Conservation (phyloP, 1,140 invertebrate genomes). For the Zophobas atratus region DNA sequence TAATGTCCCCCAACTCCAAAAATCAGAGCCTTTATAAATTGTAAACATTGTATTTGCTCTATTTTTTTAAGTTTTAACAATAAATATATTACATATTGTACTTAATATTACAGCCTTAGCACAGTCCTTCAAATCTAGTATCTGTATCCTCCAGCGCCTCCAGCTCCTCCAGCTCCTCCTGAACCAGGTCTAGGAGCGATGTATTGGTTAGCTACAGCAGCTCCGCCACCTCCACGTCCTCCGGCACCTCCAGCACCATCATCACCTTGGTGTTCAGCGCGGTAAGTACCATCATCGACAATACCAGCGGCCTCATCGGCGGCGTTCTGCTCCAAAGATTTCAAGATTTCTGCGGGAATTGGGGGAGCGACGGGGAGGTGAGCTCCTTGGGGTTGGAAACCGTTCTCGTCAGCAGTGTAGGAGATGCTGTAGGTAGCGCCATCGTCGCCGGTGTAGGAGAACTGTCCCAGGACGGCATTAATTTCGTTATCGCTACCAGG, state of each 20-base stretch:
- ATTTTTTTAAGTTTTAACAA: conserved; percentile 35
- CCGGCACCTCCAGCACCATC: conserved; percentile 29
- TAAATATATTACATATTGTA: conserved; percentile 26
- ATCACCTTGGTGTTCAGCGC: conserved; percentile 41
- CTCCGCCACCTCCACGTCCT: conserved; percentile 19
- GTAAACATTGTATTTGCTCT: conserved; percentile 3
- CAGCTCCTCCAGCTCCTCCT: neutral
- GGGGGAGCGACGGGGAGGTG: conserved; percentile 79
- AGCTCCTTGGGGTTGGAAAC: conserved; percentile 80
- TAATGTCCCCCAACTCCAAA: neutral
- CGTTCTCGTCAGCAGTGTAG: conserved; percentile 86
- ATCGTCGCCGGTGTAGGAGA: conserved; percentile 81
- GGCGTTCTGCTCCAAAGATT: conserved; percentile 62
- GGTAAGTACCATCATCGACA: conserved; percentile 38
- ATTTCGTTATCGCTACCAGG: conserved; percentile 71
- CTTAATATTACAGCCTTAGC: conserved; percentile 19
- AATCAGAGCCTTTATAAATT: neutral
- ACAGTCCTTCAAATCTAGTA: conserved; percentile 17
- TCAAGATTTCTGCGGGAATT: conserved; percentile 70
- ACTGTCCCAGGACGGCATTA: conserved; percentile 76
- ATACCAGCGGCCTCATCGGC: conserved; percentile 59
- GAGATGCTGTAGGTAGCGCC: conserved; percentile 77
- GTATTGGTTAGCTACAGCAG: neutral
- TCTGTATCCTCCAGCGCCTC: conserved; percentile 21
- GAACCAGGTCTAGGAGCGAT: neutral